Base-by-base conservation (phyloP, 2,888 invertebrate species). In the Slavum lentiscoides region DNA sequence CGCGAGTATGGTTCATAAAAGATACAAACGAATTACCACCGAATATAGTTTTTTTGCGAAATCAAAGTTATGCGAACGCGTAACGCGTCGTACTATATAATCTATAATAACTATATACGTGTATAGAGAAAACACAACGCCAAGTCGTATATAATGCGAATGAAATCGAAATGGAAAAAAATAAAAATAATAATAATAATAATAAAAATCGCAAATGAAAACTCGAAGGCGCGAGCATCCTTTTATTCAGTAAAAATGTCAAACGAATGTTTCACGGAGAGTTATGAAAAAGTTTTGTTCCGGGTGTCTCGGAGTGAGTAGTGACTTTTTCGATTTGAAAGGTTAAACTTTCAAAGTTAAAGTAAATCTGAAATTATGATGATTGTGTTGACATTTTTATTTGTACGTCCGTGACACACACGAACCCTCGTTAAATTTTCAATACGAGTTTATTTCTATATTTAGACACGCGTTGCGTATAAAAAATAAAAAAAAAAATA, bases 341-440 rank as follows among this genome's bases (percentile, higher is more conserved):
- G 66, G 66, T 66, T 74, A 74, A 74, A 74, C 55, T 39, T 39
- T 70, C 39, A 37, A 74, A 74, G 74, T 66, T 39, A 17, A 43
- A 75, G 67, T 67, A 43, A 67, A 75, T 75, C 58, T 23, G 23
- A 75, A 67, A 75, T 67, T n/a, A 75, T 23, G n/a, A 66, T 43
- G 39, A 75, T 58, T 43, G 53, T 67, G 67, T 75, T 75, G 75
- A 75, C 67, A 43, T 75, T 75, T 75, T 75, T 67, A 67, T 75
- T 67, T 43, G 23, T 39, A 67, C 62, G 73, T 30, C 61, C 49
- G 23, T 23, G 30, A 30, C 30, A 30, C 43, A 23, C 61, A 23
- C 37, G 13, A 61, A 61, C 61, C 43, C 17, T 5, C 17, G 23
- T 59, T 59, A 72, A 13, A 43, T 59, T 72, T 59, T 21, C 43